A percentile compares a stretch with the other conserved stretches of the same genome.
Evolutionary conservation across 2,888 invertebrate species (phyloP).

Genomic region (Pachycephus smyrnensis): DNA sequence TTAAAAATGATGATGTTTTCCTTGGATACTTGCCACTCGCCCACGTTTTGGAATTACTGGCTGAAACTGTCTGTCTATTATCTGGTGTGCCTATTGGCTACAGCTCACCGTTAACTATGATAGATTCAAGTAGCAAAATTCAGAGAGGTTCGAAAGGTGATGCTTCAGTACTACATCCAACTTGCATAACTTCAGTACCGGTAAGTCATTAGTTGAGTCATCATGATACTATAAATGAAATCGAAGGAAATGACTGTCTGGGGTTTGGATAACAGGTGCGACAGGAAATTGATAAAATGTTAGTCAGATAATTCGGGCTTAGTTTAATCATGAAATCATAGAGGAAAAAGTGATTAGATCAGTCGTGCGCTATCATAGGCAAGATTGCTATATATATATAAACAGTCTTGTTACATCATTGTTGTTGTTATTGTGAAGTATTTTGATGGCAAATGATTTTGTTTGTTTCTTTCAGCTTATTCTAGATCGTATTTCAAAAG

Average conservation of each 20-base stretch:
- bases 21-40: slow-evolving; percentile 97
- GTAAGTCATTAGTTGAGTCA: slow-evolving; percentile 69
- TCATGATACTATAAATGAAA: no score
- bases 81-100: slow-evolving; percentile 95
- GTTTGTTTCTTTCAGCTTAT: slow-evolving; percentile 77
- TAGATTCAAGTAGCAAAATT: slow-evolving; percentile 94
- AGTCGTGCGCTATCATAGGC: no score
- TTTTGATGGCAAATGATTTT: neutral
- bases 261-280: no score
- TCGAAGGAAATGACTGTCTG: no score
- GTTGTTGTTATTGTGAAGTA: neutral
- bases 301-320: no score
- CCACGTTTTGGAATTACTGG: slow-evolving; percentile 95
- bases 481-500: slow-evolving; percentile 97
- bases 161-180: slow-evolving; percentile 89
- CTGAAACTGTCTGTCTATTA: slow-evolving; percentile 86
- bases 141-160: slow-evolving; percentile 96
- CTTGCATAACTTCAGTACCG: slow-evolving; percentile 96
- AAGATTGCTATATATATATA: no score
- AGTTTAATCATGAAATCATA: no score
- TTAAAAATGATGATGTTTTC: slow-evolving; percentile 82
- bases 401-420: no score
- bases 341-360: no score
- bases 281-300: no score
- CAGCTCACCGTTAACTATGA: slow-evolving; percentile 93